A percentile compares a stretch with the other conserved stretches of the same genome.
Evolutionary conservation across 2,113 vertebrate genomes (phyloP).

Genomic region (Catharus bicknelli): DNA sequence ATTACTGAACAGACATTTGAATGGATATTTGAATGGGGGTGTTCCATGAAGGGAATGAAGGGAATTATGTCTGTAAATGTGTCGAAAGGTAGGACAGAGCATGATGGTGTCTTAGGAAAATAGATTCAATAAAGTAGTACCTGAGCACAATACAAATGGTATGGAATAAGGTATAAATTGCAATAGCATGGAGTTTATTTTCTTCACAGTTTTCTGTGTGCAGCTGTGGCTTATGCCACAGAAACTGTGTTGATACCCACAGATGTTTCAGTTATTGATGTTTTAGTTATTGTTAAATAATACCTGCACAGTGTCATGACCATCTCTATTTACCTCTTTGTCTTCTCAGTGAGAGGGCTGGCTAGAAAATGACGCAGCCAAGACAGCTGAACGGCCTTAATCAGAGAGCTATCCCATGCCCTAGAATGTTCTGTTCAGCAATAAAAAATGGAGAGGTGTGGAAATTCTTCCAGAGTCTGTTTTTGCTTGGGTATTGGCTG

Average conservation of each 20-base stretch:
- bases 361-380: neutral
- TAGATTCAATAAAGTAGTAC: neutral
- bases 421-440: neutral
- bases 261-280: neutral
- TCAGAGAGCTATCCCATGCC: neutral
- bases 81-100: neutral
- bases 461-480: neutral
- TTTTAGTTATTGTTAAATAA: neutral
- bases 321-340: neutral
- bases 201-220: neutral
- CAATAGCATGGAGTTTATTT: neutral
- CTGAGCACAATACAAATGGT: neutral
- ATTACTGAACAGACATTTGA: neutral
- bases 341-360: fast-evolving
- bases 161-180: neutral
- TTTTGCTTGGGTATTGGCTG: neutral
- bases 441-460: neutral
- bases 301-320: neutral
- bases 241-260: neutral
- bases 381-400: neutral
- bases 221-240: neutral
- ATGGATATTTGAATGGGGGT: neutral
- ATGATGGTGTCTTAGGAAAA: neutral
- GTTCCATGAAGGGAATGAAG: neutral
- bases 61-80: neutral